Percentiles rank a stretch among this genome's conserved stretches.
These are phyloP conservation scores for Pipistrellus kuhlii DNA, from an alignment of 2,797 vertebrate species.

Conservation along the genomic window DNA sequence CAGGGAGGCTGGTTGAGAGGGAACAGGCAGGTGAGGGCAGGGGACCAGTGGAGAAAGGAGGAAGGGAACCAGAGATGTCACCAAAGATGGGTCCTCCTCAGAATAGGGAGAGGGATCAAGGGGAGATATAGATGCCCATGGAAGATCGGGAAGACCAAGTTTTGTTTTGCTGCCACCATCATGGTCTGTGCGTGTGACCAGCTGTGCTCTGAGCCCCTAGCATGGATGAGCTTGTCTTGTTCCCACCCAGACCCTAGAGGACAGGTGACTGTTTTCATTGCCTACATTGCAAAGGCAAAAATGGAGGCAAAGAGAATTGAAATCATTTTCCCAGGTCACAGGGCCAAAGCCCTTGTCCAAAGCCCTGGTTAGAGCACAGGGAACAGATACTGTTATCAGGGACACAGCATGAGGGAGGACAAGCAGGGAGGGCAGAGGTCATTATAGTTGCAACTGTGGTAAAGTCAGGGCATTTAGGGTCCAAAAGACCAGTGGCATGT, in stretches of 20 bases:
- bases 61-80: neutral
- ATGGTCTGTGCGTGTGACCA: accelerated
- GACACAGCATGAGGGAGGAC: accelerated
- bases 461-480: accelerated
- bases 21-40: neutral
- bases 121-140: accelerated
- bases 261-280: neutral
- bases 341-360: neutral
- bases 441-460: accelerated
- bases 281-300: neutral
- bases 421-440: too few relatives aligned
- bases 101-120: accelerated
- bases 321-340: neutral
- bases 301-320: neutral
- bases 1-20: neutral
- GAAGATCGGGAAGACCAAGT: accelerated
- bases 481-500: neutral
- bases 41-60: neutral
- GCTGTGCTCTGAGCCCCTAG: neutral
- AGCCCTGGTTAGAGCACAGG: accelerated
- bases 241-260: neutral
- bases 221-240: too few relatives aligned
- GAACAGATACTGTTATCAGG: neutral
- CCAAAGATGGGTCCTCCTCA: too few relatives aligned
- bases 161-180: neutral